Percentiles rank a stretch among this genome's conserved stretches.
These are phyloP conservation scores for Meleagris gallopavo DNA, from an alignment of 2,113 vertebrate genomes.

Conservation along the genomic window DNA sequence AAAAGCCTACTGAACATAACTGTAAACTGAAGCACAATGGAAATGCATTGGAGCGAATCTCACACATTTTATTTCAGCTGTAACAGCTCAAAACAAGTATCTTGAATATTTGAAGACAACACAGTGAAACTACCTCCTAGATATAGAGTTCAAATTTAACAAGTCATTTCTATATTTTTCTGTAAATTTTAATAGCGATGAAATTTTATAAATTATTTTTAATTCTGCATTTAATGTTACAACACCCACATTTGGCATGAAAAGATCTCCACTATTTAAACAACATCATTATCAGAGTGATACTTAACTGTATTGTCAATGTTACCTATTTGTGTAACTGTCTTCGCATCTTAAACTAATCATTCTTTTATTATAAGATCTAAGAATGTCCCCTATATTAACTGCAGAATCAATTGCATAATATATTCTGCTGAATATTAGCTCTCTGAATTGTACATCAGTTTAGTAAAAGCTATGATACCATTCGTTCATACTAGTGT, in stretches of 20 bases:
- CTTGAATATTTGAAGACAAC: constrained; percentile 17
- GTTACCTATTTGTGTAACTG: not conserved
- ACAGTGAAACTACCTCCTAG: constrained; percentile 4
- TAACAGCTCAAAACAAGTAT: not conserved
- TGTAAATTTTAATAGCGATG: not conserved
- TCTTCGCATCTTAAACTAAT: not conserved
- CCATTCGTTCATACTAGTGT: not conserved
- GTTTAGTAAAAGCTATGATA: not conserved
- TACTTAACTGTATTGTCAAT: not conserved
- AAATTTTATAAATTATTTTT: not conserved
- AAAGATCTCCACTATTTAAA: not conserved
- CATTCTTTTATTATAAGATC: not conserved
- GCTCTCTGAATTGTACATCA: not conserved
- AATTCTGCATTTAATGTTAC: not conserved
- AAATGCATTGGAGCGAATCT: not conserved
- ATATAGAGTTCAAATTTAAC: not conserved
- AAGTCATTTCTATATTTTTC: not conserved
- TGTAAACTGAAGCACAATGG: not conserved
- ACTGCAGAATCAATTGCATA: not conserved
- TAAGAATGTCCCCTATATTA: not conserved
- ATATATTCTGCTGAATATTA: not conserved
- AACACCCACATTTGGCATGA: not conserved
- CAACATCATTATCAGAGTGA: not conserved
- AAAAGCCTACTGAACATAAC: not conserved
- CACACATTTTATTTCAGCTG: not conserved